phyloP scores from a whole-genome alignment of 2,113 vertebrate species.

The Ariopsis seemanni region DNA sequence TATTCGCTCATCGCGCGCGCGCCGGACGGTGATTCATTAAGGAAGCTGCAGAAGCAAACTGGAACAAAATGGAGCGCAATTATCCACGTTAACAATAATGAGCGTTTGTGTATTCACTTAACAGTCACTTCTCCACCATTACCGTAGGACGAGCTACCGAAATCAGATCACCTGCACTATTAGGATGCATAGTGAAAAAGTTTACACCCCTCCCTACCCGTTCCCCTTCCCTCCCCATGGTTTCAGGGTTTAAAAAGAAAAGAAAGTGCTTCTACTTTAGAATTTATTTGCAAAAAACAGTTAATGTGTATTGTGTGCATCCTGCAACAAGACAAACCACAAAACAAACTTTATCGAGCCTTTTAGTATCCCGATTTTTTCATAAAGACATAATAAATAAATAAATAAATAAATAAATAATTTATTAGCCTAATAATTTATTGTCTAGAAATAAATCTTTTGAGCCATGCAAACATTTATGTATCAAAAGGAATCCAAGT shows the following conservation, averaged over 20 bases:
- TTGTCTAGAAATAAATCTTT: not conserved
- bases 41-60: slow-evolving; percentile 51
- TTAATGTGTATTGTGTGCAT: not conserved
- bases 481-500: not conserved
- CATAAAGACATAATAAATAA: not conserved
- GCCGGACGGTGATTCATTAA: slow-evolving; percentile 67
- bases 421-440: not conserved
- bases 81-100: slow-evolving; percentile 36
- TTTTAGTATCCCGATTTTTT: not conserved
- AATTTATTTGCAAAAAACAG: not conserved
- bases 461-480: not conserved
- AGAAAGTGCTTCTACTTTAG: not conserved
- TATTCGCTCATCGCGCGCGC: slow-evolving; percentile 55
- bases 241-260: not conserved
- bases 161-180: slow-evolving; percentile 6
- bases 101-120: slow-evolving; percentile 64
- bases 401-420: not conserved
- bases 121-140: slow-evolving; percentile 30
- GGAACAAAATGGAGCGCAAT: slow-evolving; percentile 56
- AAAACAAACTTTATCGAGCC: not conserved
- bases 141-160: slow-evolving; percentile 22
- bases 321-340: too few relatives aligned
- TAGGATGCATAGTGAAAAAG: not conserved
- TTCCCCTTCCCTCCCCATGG: not conserved
- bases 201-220: not conserved